Conservation (phyloP, 2,888 invertebrate genomes). For the Orthosia incerta region DNA sequence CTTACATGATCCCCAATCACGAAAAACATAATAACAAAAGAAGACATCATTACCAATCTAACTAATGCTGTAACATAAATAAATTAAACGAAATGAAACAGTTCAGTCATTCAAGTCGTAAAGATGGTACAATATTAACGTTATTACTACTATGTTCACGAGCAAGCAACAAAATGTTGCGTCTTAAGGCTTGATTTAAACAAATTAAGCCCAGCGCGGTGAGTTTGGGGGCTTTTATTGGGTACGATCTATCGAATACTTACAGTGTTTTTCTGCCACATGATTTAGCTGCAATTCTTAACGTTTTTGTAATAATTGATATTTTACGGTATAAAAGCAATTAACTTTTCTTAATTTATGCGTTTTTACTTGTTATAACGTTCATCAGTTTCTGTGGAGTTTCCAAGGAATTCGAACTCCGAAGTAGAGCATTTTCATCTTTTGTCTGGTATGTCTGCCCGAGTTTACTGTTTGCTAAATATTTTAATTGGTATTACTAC, state of each 20-base stretch:
- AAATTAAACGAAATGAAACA: conserved; percentile 61
- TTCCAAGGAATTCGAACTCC: neutral
- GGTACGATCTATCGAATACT: conserved; percentile 28
- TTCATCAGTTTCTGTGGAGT: neutral
- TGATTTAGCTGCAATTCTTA: too few species aligned
- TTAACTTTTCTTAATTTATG: too few species aligned
- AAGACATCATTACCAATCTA: conserved; percentile 3
- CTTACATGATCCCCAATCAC: neutral
- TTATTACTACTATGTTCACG: conserved; percentile 71
- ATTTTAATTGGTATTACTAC: too few species aligned
- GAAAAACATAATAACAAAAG: conserved; percentile 16
- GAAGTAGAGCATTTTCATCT: neutral
- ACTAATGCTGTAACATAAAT: conserved; percentile 32
- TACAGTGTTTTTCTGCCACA: neutral
- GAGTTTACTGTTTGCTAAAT: neutral
- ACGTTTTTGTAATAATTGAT: too few species aligned
- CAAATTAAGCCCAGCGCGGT: conserved; percentile 77
- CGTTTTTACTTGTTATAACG: too few species aligned
- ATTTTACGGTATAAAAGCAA: too few species aligned
- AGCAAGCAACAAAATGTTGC: conserved; percentile 75
- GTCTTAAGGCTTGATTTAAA: conserved; percentile 79
- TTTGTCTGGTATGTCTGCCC: neutral
- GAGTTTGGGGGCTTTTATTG: conserved; percentile 51
- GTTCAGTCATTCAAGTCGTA: conserved; percentile 61
- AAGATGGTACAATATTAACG: conserved; percentile 67